A percentile compares a stretch with the other conserved stretches of the same genome.
Evolutionary conservation across 2,888 invertebrate species (phyloP).

Genomic region (Ephialtes manifestator): DNA sequence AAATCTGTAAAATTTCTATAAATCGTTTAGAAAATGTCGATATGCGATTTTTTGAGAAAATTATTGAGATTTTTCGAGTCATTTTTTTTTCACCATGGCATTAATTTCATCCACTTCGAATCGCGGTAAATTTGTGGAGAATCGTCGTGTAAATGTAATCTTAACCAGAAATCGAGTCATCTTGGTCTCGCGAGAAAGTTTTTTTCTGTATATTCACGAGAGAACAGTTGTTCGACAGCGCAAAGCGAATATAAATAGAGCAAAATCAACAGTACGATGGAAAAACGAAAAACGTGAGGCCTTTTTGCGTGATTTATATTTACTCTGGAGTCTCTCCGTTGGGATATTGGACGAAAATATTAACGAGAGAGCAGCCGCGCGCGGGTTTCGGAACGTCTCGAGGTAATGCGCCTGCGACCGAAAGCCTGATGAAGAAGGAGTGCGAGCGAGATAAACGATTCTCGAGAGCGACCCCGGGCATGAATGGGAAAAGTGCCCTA

Average conservation of each 20-base stretch:
- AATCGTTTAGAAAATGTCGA: no score
- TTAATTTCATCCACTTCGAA: no score
- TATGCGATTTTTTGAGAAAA: no score
- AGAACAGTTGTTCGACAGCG: not conserved
- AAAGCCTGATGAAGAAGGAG: conserved; percentile 40
- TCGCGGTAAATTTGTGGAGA: not conserved
- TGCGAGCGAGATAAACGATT: conserved; percentile 4
- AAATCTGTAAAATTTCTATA: no score
- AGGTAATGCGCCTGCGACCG: conserved; percentile 14
- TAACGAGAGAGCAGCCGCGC: conserved; percentile 54
- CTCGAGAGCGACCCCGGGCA: conserved; percentile 66
- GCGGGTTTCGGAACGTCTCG: conserved; percentile 61
- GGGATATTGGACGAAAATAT: conserved; percentile 52
- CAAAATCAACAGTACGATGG: conserved; percentile 19
- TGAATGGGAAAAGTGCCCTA: conserved; percentile 74
- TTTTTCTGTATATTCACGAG: conserved; percentile 17
- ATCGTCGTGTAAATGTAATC: not conserved
- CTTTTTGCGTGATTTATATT: conserved; percentile 39
- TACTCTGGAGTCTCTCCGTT: not conserved
- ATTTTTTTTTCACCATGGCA: no score
- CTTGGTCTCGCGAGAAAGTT: conserved; percentile 24
- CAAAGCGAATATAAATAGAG: conserved; percentile 25
- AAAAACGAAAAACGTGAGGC: conserved; percentile 11
- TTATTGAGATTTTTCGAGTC: no score
- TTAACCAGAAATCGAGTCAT: not conserved